Base-by-base conservation (phyloP, 2,113 vertebrate species). In the Gulo gulo region DNA sequence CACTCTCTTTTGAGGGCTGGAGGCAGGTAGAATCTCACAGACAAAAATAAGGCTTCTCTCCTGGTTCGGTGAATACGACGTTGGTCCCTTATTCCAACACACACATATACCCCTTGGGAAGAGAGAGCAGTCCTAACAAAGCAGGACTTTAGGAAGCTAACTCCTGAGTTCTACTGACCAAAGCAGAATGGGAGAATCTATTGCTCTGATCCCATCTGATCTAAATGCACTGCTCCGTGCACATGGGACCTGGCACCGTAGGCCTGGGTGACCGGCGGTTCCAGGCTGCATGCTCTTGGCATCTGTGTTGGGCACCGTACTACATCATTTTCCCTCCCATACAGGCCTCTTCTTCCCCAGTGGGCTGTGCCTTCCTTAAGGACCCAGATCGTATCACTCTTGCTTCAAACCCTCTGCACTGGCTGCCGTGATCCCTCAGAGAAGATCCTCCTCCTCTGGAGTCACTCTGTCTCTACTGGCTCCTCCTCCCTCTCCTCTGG, bases 221-320 rank as follows among this genome's bases (percentile, higher is more conserved):
- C 52, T 55, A 16, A 55, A 55, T 55, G 1, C 52, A 55, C 52
- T 55, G 52, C 52, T 55, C 52, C 0, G 16, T 55, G 16, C 52
- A 55, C 18, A 6, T 55, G 52, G 52, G 52, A 55, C 52, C 52
- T 55, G 16, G 52, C 52, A 55, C 52, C 52, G 1, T 18, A 55
- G 1, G 1, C 16, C 52, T 6, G 52, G 5, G 16, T 6, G 52
- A 55, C 52, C 1, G 5, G 16, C 16, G 16, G 52, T 10, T 42
- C 63, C 23, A 52, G 15, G 2, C 34, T 15, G 23, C 4, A n/a
- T 29, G n/a, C 29, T 10, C 36, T 12, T 6, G 12, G 39, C n/a
- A 29, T 12, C 7, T 1, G 21, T n/a, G 29, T 24, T 47, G 31
- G 29, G 42, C 29, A 2, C 11, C 6, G 5, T 18, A 7, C 15